Evolutionary conservation across 2,797 vertebrate genomes (phyloP).

Genomic region (Melopsittacus undulatus): DNA sequence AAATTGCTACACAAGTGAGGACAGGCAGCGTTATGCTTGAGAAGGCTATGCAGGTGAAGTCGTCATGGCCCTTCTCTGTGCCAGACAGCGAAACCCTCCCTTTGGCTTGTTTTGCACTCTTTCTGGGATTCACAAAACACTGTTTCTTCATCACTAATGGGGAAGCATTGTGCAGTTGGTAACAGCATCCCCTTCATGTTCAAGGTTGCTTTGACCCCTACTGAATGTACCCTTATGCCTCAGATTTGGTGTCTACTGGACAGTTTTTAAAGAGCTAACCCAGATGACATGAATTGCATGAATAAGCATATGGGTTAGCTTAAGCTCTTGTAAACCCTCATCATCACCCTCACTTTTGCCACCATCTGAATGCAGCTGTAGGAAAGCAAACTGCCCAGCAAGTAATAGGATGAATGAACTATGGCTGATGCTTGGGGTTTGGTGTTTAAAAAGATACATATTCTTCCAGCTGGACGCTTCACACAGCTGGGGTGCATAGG

Average conservation of each 20-base stretch:
- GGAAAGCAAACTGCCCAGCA: neutral
- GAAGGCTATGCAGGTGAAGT: constrained; percentile 27
- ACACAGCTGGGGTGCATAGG: neutral
- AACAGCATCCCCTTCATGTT: rapidly evolving
- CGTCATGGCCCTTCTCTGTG: neutral
- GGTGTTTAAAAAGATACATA: neutral
- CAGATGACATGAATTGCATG: rapidly evolving
- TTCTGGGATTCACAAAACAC: neutral
- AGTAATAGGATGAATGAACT: neutral
- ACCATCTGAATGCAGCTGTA: neutral
- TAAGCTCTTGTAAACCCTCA: neutral
- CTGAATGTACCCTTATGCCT: neutral
- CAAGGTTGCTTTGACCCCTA: neutral
- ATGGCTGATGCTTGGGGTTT: neutral
- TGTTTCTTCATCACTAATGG: neutral
- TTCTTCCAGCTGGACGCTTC: neutral
- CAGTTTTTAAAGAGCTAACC: neutral
- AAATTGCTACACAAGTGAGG: constrained; percentile 51
- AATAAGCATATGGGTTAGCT: neutral
- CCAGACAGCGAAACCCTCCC: neutral
- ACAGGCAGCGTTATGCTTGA: neutral
- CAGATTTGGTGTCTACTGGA: neutral
- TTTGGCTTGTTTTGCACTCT: neutral
- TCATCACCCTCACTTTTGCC: neutral
- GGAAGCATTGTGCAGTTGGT: neutral